Base-by-base conservation (phyloP, 2,888 invertebrate genomes). In the Unio pictorum region DNA sequence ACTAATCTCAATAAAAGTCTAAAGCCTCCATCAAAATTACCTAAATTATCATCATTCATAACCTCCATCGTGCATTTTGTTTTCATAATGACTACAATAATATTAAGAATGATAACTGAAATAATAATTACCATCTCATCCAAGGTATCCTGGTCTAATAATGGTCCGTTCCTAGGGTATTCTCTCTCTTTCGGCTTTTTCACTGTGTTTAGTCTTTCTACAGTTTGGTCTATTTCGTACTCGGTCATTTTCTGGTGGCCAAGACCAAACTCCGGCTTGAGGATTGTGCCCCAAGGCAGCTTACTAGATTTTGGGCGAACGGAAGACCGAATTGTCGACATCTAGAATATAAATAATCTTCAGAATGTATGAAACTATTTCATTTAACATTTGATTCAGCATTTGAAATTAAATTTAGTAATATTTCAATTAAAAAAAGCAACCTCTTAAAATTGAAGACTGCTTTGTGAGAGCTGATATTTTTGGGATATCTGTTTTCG, bases 221-320 rank as follows among this genome's bases (percentile, higher is more conserved):
- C 88, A 0, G 84, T 83, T 77, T 89, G 88, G 23, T 86, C 81
- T 30, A 89, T 80, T 71, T 89, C 89, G 72, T 89, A 88, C 6
- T 81, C 79, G 1, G 86, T 89, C 85, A 89, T 83, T 73, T 84
- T 86, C 81, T 89, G 89, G 75, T 88, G 81, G 18, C 89, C 89
- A 66, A 89, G 69, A 30, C 87, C 88, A 71, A 87, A 89, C 67
- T 86, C 87, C 7, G 89, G 88, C 69, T 87, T 82, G 8, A 89
- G 73, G n/a, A 89, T 88, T 17, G 88, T 89, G 0, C 89, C 89
- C 89, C 89, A 89, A 15, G 86, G 85, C 75, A 85, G 83, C 68
- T 88, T 89, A 58, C 78, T 76, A 60, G 81, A 81, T n/a, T 75
- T 74, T 1, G 88, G 87, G 18, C 85, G 81, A n/a, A 88, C 88